A percentile compares a stretch with the other conserved stretches of the same genome.
These are phyloP conservation scores for Popillia japonica DNA, from an alignment of 1,140 invertebrate genomes.

Conservation along the genomic window DNA sequence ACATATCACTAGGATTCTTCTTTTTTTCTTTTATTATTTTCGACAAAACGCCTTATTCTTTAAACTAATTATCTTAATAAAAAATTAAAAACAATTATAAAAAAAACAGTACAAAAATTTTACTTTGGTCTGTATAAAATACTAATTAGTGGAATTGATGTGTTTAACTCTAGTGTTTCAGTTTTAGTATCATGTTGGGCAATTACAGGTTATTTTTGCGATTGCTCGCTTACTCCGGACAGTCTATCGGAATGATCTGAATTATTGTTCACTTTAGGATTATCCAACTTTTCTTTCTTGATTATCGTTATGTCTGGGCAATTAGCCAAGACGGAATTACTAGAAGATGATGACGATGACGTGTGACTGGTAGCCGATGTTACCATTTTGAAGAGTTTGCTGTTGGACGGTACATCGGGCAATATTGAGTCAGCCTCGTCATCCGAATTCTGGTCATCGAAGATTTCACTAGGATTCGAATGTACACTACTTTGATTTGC, in stretches of 20 bases:
- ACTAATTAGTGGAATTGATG: conserved; percentile 54
- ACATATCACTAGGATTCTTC: conserved; percentile 50
- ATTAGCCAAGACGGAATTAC: conserved; percentile 65
- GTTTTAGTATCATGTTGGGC: conserved; percentile 27
- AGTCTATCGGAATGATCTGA: conserved; percentile 58
- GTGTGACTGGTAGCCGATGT: conserved; percentile 15
- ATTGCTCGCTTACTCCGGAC: neutral
- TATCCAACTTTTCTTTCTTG: conserved; percentile 65
- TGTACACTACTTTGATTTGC: conserved; percentile 59
- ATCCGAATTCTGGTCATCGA: conserved; percentile 60
- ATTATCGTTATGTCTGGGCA: conserved; percentile 71
- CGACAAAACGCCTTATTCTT: conserved; percentile 32
- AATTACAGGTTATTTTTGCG: conserved; percentile 12
- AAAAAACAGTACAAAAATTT: conserved; percentile 54
- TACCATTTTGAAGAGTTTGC: conserved; percentile 34
- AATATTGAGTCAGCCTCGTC: conserved; percentile 58
- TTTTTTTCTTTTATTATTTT: conserved; percentile 34
- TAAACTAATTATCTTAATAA: conserved; percentile 40
- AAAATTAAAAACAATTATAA: conserved; percentile 45
- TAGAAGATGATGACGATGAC: conserved; percentile 45
- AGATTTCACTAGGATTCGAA: conserved; percentile 51
- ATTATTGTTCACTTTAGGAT: conserved; percentile 62
- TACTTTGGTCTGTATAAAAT: conserved; percentile 61
- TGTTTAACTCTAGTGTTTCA: conserved; percentile 37
- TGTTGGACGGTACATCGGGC: conserved; percentile 53